phyloP scores from a whole-genome alignment of 2,797 vertebrate species.

The Borostomias antarcticus region DNA sequence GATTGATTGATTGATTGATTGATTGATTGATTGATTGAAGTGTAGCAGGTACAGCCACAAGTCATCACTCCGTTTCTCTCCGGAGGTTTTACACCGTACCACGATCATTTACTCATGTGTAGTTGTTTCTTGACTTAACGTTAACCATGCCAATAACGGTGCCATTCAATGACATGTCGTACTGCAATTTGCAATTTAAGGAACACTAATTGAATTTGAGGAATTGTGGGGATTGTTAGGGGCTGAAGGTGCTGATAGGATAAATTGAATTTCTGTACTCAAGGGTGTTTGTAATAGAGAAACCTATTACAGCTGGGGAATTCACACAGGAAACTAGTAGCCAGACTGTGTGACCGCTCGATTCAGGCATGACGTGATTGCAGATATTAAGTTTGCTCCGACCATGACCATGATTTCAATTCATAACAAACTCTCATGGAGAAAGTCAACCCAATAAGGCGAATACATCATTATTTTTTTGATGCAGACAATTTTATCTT shows the following conservation, averaged over 20 bases:
- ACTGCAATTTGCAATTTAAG: constrained; percentile 58
- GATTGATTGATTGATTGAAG: no score
- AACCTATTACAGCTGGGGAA: constrained; percentile 44
- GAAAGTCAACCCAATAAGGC: neutral
- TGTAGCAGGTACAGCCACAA: no score
- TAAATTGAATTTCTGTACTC: constrained; percentile 43
- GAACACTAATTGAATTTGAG: constrained; percentile 61
- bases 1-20: no score
- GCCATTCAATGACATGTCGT: constrained; percentile 45
- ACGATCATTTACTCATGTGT: constrained; percentile 30
- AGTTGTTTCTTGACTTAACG: constrained; percentile 59
- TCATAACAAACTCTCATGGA: neutral
- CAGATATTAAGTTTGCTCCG: no score
- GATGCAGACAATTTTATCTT: neutral
- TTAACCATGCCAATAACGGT: constrained; percentile 41
- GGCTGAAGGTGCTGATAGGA: constrained; percentile 16
- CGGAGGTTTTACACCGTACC: constrained; percentile 23
- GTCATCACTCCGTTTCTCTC: no score
- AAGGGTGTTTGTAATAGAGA: constrained; percentile 40
- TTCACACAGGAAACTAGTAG: constrained; percentile 27
- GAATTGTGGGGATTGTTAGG: constrained; percentile 42
- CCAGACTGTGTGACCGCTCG: constrained; percentile 3
- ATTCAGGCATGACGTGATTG: constrained; percentile 11
- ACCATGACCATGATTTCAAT: constrained; percentile 10
- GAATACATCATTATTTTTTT: neutral